Evolutionary conservation across 2,113 vertebrate species (phyloP), one percentile per base, ranked within the genome.

Genomic region (Orthonyx spaldingii): DNA sequence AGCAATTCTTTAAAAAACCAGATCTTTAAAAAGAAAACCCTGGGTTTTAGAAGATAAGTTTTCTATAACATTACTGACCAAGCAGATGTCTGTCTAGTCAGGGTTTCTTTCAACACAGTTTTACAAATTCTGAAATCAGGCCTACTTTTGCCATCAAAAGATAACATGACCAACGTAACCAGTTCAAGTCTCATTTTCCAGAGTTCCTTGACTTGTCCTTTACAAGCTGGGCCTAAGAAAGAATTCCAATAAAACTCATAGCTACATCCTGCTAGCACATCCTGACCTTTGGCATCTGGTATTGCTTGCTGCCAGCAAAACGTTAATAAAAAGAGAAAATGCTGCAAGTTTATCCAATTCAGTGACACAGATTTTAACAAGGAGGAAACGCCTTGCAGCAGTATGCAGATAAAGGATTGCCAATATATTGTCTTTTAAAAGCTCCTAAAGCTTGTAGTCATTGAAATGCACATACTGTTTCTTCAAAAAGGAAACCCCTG

Each of bases 161-260:
- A 86, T 71, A 52, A 93, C 46, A 23, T 11, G 35, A 92, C 50
- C 87, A 91, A 37, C 50, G 28, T 87, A 91, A 93, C 24, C 41
- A 33, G 64, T 90, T 85, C 46, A 68, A 33, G 75, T 24, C 37
- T 37, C 47, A 9, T n/a, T 93, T 88, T 92, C 79, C 60, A n/a
- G 74, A 76, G 79, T 41, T 93, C 55, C 66, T 66, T 94, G 84
- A 95, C 96, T 94, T 95, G 63, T 94, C 90, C 95, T 94, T 93
- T 86, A 81, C 72, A 95, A 95, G 52, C 11, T 11, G 20, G 64
- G 68, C 92, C 78, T 90, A 89, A 97, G 75, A 92, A 94, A 95
- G 84, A 76, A 94, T 68, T 88, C 50, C 77, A 96, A 79, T 80
- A 81, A 94, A 96, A 92, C 72, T 86, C 59, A 52, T 18, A 91